phyloP scores from a whole-genome alignment of 2,797 vertebrate genomes.

The Monodelphis domestica region DNA sequence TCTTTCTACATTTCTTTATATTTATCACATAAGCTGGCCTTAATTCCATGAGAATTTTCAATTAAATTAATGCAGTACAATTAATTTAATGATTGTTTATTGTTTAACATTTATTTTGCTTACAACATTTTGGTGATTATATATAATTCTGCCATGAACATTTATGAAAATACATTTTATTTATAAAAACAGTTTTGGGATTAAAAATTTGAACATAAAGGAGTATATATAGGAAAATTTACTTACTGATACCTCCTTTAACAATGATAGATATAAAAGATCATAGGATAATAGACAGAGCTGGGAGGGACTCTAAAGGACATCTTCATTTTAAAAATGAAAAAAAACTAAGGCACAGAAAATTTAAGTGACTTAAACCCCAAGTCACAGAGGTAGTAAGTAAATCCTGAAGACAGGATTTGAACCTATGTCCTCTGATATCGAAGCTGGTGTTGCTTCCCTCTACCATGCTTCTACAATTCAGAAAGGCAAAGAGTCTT shows the following conservation, averaged over 20 bases:
- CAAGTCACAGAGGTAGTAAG: not conserved
- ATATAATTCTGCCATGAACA: not conserved
- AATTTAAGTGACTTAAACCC: not conserved
- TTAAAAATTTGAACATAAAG: not conserved
- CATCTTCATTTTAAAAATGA: not conserved
- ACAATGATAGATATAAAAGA: not conserved
- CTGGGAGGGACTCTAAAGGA: not conserved
- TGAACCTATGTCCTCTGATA: not conserved
- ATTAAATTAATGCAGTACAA: not conserved
- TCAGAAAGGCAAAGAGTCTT: conserved; percentile 55
- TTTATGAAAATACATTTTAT: not conserved
- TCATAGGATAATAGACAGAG: not conserved
- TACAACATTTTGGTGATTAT: not conserved
- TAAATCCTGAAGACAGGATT: not conserved
- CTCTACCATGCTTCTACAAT: conserved; percentile 2
- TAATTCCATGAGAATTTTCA: not conserved
- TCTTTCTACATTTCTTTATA: not conserved
- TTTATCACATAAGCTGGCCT: not conserved
- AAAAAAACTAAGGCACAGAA: not conserved
- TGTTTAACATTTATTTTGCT: not conserved
- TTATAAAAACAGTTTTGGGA: not conserved
- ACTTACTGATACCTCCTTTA: not conserved
- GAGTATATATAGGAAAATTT: not conserved
- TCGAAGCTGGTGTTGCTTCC: not conserved
- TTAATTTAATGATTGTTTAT: not conserved